Base-by-base conservation (phyloP, 2,888 invertebrate genomes). In the Clunio marinus region DNA sequence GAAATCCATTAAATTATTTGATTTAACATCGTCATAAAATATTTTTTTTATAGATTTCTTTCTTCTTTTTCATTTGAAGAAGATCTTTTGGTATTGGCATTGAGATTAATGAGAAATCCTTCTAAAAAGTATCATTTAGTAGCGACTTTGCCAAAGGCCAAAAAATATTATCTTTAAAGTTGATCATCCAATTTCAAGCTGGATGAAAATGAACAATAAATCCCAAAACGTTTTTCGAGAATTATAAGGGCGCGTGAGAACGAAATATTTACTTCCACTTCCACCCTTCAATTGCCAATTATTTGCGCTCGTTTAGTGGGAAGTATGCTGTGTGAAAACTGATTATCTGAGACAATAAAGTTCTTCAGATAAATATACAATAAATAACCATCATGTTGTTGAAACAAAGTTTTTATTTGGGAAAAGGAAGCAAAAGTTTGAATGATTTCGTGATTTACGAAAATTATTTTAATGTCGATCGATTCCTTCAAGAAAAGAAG, bases 171-270 rank as follows among this genome's bases (percentile, higher is more conserved):
- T 57, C 57, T 2, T 17, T 3, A 51, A 51, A 41, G 51, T 57
- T 57, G 57, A 57, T 57, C 57, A 20, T 57, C 25, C 13, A 25
- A 57, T 57, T 57, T 57, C 13, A 25, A 5, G 27, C 13, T 22
- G 13, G 25, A 57, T 24, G 27, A 22, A 55, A 45, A 45, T n/a
- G n/a, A 57, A 57, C 17, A 15, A 45, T 7, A 59, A 63, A 66
- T 51, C 28, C 65, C 22, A 55, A 17, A 66, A 63, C 35, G 45
- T 25, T 20, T 10, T 2, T 20, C 51, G 27, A 25, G 24, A 35
- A 3, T 24, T 13, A 66, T 66, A 55, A 66, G 66, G 66, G 66
- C 66, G 66, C 66, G 66, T 66, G 66, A 46, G 66, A 66, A 66
- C 20, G 35, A n/a, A 45, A 55, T 13, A 60, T 65, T 17, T 51